Evolutionary conservation across 35 echinoderm and acorn worm genomes (phyloP), one percentile per base, ranked within the genome.

Genomic region (Holothuria glaberrima): DNA sequence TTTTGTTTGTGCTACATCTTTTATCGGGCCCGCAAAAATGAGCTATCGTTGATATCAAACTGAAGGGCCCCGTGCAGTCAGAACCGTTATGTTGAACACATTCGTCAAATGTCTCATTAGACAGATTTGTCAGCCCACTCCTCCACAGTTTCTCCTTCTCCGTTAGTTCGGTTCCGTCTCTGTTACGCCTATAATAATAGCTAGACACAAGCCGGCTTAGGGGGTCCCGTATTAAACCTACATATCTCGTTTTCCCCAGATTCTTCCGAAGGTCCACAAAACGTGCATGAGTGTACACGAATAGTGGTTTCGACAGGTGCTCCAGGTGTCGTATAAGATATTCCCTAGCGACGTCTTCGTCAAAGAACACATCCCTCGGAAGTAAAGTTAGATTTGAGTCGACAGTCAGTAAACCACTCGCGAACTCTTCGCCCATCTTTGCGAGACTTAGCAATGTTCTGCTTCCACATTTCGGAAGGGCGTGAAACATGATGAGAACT

Each of bases 381-480:
- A 84, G 14, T n/a, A 61, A 13, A 9, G 80, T 84, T 4, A 84
- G 24, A 46, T 61, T 62, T 12, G 30, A 31, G 7, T 84, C 57
- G 9, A 84, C 80, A 12, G 80, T 61, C 34, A 84, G 17, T 18
- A 31, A 12, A 24, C 56, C 80, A 29, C 10, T 61, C 19, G 14
- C 13, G 30, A 62, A 36, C 7, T 57, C 80, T 21, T 84, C 54
- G n/a, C 25, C 58, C 59, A 61, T 63, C 20, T 19, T 33, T 0
- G 32, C 54, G 13, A 84, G 25, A 30, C 56, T 61, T 22, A 84
- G 30, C 6, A 84, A 54, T 32, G 80, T 84, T 63, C 80, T 59
- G 13, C 46, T 58, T 34, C 80, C 80, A 61, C 80, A 84, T 61
- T 84, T 84, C 19, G 80, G 80, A 61, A 84, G 57, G 20, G 80